Base-by-base conservation (phyloP, 2,888 invertebrate genomes). In the Pyrrhosoma nymphula region DNA sequence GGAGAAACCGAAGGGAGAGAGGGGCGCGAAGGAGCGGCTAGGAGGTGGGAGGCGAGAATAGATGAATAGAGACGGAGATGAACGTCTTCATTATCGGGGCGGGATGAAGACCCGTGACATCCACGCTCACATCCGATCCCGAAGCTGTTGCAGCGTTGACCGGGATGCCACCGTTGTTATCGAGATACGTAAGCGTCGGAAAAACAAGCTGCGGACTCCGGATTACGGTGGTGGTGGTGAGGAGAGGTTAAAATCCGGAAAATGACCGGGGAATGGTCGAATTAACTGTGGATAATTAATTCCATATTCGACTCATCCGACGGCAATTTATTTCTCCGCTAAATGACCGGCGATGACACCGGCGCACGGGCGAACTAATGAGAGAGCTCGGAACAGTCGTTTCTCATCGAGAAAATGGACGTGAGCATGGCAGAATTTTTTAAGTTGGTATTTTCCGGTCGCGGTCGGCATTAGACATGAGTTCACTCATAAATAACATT, bases 41-140 rank as follows among this genome's bases (percentile, higher is more conserved):
- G 30, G 18, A 30, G 82, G 35, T 8, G 82, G 6, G 82, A 30
- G 16, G 75, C n/a, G 75, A 30, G 75, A 35, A 82, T 82, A 82
- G 82, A 35, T 82, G 82, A 82, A 82, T 82, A 82, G 82, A 82
- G 82, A 35, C 14, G 82, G 82, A 82, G 82, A 82, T 35, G 82
- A 82, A 82, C 82, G 82, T 82, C 82, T 82, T 82, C 82, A 82
- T 82, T 82, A 82, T 82, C 82, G 82, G 82, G 30, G 82, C 82
- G 82, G 30, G 82, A 82, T 82, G 35, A 82, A 82, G 30, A 82
- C 82, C 82, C 82, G 82, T 82, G 82, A 82, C 82, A 82, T 82
- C 35, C 82, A 12, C 35, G 30, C 82, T 82, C 82, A 35, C 35
- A 35, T 82, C 14, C 18, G 18, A 82, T 82, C 82, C 82, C 30